These are phyloP conservation scores for Ormyrus pomaceus DNA, from an alignment of 2,888 invertebrate genomes.

Conservation along the genomic window DNA sequence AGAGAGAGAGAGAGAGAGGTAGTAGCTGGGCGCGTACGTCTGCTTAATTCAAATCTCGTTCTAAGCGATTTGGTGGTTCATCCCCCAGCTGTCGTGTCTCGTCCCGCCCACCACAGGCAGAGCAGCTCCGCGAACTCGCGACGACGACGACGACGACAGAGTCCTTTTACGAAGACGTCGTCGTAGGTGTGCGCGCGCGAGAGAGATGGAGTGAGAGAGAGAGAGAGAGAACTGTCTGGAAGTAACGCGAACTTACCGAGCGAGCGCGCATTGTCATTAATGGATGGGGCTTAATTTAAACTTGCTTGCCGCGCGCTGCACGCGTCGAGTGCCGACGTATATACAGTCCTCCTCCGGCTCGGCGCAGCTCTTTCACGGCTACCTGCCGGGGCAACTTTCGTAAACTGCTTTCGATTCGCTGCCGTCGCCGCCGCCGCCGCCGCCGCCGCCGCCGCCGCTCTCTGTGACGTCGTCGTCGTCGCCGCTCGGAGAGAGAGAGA, in stretches of 20 bases:
- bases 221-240: slow-evolving; percentile 44
- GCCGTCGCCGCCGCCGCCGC: no score
- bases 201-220: slow-evolving; percentile 6
- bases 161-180: background rate
- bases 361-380: background rate
- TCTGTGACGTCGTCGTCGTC: no score
- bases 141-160: background rate
- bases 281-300: slow-evolving; percentile 58
- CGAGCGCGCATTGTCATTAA: slow-evolving; percentile 57
- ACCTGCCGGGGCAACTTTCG: slow-evolving; percentile 50
- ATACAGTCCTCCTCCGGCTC: background rate
- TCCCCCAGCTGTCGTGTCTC: slow-evolving; percentile 45
- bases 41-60: slow-evolving; percentile 73
- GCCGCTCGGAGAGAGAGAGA: no score
- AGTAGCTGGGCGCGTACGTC: slow-evolving; percentile 52
- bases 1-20: background rate
- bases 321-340: slow-evolving; percentile 5
- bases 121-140: background rate
- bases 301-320: slow-evolving; percentile 44
- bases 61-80: slow-evolving; percentile 65
- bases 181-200: background rate
- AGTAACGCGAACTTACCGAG: slow-evolving; percentile 51
- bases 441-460: no score
- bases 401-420: slow-evolving; percentile 56
- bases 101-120: slow-evolving; percentile 31